These are phyloP conservation scores for Lasiurus borealis DNA, from an alignment of 2,113 vertebrate species.

Conservation along the genomic window DNA sequence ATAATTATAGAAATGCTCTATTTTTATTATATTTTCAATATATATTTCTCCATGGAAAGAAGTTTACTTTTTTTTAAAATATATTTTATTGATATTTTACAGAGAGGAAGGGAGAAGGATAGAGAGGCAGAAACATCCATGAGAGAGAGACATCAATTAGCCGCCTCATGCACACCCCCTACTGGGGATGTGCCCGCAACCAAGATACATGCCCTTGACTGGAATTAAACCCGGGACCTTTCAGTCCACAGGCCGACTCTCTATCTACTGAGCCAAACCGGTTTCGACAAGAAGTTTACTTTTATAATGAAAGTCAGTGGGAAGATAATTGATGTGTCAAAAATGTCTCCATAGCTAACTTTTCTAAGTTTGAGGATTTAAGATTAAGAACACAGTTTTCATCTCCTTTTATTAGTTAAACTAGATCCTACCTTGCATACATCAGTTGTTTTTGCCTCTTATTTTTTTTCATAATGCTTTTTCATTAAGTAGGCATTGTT, in stretches of 20 bases:
- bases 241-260: too few relatives aligned
- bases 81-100: too few relatives aligned
- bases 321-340: background rate
- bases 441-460: background rate
- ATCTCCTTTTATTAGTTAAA: background rate
- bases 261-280: too few relatives aligned
- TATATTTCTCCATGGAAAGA: slow-evolving; percentile 39
- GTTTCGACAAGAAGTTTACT: background rate
- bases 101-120: too few relatives aligned
- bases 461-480: slow-evolving; percentile 53
- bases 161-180: too few relatives aligned
- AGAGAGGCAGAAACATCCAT: too few relatives aligned
- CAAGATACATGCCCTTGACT: too few relatives aligned
- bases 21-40: slow-evolving; percentile 16
- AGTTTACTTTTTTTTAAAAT: background rate
- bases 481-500: background rate
- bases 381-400: background rate
- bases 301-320: background rate
- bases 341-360: background rate
- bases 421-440: background rate
- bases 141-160: too few relatives aligned
- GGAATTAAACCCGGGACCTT: too few relatives aligned
- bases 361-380: slow-evolving; percentile 28
- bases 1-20: background rate
- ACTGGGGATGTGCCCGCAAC: too few relatives aligned